Evolutionary conservation across 2,888 invertebrate genomes (phyloP).

Genomic region (Scelioninae gen. 1): DNA sequence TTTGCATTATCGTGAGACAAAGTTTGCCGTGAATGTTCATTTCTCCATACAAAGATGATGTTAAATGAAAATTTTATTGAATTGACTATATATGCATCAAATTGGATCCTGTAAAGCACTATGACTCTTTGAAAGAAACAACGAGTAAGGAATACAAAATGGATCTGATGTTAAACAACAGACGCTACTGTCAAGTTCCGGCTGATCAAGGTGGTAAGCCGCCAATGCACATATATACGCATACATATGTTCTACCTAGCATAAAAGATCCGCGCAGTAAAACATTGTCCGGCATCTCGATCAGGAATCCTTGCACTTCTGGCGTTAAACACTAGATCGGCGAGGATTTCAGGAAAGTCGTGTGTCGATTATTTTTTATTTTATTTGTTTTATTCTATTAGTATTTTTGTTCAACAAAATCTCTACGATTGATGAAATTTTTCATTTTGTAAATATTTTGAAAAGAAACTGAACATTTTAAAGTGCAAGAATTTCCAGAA

Average conservation of each 20-base stretch:
- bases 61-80: constrained; percentile 53
- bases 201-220: constrained; percentile 69
- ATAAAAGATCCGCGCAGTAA: constrained; percentile 68
- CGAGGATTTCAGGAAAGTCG: constrained; percentile 3
- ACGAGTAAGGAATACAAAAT: constrained; percentile 58
- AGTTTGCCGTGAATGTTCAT: neutral
- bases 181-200: constrained; percentile 65
- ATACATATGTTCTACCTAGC: constrained; percentile 51
- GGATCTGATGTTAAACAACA: constrained; percentile 59
- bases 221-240: constrained; percentile 57
- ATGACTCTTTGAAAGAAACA: constrained; percentile 43
- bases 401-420: neutral
- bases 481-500: constrained; percentile 6
- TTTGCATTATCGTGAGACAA: constrained; percentile 9
- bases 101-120: constrained; percentile 48
- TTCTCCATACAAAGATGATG: constrained; percentile 40
- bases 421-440: neutral
- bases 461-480: neutral
- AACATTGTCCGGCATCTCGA: constrained; percentile 68
- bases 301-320: constrained; percentile 62
- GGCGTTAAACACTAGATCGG: constrained; percentile 42
- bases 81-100: constrained; percentile 30
- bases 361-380: neutral
- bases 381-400: neutral
- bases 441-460: neutral